phyloP scores from a whole-genome alignment of 2,888 invertebrate genomes.

The Norana najaformis region DNA sequence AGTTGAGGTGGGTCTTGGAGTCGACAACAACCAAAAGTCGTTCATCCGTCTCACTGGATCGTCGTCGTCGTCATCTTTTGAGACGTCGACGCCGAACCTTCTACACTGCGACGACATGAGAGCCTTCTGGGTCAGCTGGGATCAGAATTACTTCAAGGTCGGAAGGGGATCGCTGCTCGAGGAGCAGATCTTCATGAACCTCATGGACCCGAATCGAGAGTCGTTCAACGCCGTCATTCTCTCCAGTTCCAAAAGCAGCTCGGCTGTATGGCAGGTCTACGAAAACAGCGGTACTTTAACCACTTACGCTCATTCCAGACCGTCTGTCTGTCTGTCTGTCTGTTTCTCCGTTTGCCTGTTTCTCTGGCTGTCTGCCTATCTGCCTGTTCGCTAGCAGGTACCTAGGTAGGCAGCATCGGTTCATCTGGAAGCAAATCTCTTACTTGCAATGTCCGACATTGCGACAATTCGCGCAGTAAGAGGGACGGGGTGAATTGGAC shows the following conservation, averaged over 20 bases:
- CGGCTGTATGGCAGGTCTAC: slow-evolving; percentile 33
- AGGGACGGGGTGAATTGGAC: too few relatives aligned
- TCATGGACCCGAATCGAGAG: neutral
- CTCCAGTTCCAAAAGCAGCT: slow-evolving; percentile 15
- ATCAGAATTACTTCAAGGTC: slow-evolving; percentile 39
- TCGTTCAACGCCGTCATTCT: slow-evolving; percentile 27
- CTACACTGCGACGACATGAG: slow-evolving; percentile 45
- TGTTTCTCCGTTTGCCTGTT: too few relatives aligned
- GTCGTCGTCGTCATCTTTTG: neutral
- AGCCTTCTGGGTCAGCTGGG: slow-evolving; percentile 50
- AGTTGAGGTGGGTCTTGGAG: slow-evolving; percentile 34
- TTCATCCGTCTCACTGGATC: neutral
- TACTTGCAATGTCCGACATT: too few relatives aligned
- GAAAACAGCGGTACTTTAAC: slow-evolving; percentile 32
- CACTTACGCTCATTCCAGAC: too few relatives aligned
- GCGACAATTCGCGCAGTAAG: too few relatives aligned
- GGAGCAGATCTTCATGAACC: slow-evolving; percentile 44
- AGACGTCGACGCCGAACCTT: slow-evolving; percentile 18
- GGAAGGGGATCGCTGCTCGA: slow-evolving; percentile 47
- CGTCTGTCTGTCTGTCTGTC: too few relatives aligned
- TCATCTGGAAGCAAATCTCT: too few relatives aligned
- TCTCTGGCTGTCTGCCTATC: too few relatives aligned
- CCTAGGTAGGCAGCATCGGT: too few relatives aligned
- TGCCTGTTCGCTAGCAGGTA: too few relatives aligned
- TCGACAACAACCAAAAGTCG: slow-evolving; percentile 28